Evolutionary conservation across 2,113 vertebrate species (phyloP).

Genomic region (Barnardius zonarius): DNA sequence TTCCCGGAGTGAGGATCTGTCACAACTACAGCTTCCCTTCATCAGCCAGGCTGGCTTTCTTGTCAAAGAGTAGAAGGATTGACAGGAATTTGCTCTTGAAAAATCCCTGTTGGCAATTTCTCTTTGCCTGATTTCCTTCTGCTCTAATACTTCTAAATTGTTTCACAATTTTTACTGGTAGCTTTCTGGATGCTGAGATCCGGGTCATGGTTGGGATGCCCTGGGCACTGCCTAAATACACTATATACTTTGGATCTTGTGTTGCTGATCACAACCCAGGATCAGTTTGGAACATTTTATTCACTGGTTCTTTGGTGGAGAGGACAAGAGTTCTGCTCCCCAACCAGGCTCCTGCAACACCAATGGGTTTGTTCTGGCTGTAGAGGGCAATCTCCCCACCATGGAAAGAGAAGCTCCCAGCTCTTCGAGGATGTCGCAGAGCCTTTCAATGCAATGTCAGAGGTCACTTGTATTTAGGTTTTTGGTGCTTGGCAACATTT

Average conservation of each 20-base stretch:
- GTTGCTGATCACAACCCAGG: not conserved
- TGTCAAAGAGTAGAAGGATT: not conserved
- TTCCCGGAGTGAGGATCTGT: not conserved
- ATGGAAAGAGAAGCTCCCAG: not conserved
- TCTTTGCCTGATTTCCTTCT: not conserved
- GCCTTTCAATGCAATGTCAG: not conserved
- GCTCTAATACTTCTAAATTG: not conserved
- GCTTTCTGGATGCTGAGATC: not conserved
- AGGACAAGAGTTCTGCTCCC: not conserved
- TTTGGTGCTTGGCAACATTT: constrained; percentile 40
- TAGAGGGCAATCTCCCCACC: not conserved
- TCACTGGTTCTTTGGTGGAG: not conserved
- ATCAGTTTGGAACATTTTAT: not conserved
- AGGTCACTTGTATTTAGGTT: constrained; percentile 66
- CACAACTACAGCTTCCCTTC: not conserved
- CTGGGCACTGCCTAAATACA: not conserved
- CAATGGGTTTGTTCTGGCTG: not conserved
- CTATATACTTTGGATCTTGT: not conserved
- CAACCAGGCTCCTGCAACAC: not conserved
- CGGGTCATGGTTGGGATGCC: not conserved
- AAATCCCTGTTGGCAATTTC: not conserved
- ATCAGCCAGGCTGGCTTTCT: not conserved
- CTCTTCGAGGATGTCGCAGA: not conserved
- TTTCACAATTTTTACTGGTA: fast-evolving
- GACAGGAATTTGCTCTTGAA: not conserved